Conservation (phyloP, 2,113 vertebrate species). For the Nipponia nippon region DNA sequence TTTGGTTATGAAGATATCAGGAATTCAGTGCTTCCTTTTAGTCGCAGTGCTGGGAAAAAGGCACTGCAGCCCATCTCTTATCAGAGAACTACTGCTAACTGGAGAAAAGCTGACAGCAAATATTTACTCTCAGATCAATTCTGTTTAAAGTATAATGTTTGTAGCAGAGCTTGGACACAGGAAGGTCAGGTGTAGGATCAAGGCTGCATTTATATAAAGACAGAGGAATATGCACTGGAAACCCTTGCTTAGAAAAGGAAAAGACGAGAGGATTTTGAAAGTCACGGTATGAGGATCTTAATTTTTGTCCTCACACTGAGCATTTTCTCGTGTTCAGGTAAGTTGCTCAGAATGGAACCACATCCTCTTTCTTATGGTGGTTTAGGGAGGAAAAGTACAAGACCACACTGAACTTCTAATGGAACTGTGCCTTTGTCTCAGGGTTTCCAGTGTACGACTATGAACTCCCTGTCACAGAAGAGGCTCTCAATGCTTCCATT, state of each 20-base stretch:
- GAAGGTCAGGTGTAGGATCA: background rate
- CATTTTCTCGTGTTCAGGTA: background rate
- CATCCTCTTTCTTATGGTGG: rapidly evolving
- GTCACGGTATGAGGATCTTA: background rate
- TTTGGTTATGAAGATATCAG: background rate
- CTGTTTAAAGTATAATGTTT: constrained; percentile 17
- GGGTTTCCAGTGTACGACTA: constrained; percentile 67
- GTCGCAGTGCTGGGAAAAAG: background rate
- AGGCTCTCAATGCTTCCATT: constrained; percentile 62
- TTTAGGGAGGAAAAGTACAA: background rate
- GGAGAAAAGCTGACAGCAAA: constrained; percentile 25
- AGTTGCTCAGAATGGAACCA: background rate
- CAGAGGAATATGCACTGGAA: background rate
- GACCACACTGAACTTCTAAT: background rate
- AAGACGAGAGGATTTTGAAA: background rate
- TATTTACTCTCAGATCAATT: constrained; percentile 48
- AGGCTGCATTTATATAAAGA: background rate
- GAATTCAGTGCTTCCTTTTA: background rate
- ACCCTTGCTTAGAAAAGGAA: background rate
- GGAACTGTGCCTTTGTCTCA: background rate
- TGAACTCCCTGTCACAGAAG: background rate
- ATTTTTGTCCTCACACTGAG: background rate
- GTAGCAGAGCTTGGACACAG: background rate
- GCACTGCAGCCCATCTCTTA: background rate
- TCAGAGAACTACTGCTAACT: background rate